Conservation (phyloP, 1,140 invertebrate genomes). For the Drosophila suzukii region DNA sequence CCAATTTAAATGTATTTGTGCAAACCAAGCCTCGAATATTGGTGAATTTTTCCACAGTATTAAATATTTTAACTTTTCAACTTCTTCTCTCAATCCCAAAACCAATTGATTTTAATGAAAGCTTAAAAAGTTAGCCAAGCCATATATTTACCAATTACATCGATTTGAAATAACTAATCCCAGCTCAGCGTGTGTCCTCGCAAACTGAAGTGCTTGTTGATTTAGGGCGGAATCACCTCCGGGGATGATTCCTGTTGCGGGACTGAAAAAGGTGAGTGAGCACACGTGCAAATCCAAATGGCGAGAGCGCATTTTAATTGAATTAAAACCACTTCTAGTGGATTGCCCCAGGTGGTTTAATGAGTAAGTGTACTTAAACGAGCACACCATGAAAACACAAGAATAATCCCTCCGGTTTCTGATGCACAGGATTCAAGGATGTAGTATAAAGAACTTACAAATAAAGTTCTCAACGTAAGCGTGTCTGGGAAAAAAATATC, state of each 20-base stretch:
- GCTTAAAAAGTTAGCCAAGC: neutral
- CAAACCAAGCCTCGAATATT: too few species aligned
- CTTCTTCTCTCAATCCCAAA: neutral
- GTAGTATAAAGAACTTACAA: neutral
- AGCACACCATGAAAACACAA: slow-evolving; percentile 6
- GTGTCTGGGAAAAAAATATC: neutral
- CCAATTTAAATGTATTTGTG: too few species aligned
- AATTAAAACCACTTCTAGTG: slow-evolving; percentile 37
- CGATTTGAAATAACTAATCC: slow-evolving; percentile 14
- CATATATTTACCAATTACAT: neutral
- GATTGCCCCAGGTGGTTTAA: slow-evolving; percentile 12
- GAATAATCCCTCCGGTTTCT: neutral
- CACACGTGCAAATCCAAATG: slow-evolving; percentile 1
- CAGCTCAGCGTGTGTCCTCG: neutral
- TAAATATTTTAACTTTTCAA: too few species aligned
- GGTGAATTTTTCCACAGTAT: too few species aligned
- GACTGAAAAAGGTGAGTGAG: neutral
- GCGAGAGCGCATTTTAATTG: slow-evolving; percentile 36
- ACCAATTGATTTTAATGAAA: neutral
- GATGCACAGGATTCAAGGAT: slow-evolving; percentile 15
- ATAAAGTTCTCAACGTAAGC: neutral
- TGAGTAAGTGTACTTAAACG: slow-evolving; percentile 3
- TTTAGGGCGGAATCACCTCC: neutral
- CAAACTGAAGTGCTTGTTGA: neutral
- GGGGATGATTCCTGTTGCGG: neutral